These are phyloP conservation scores for Eupithecia abbreviata DNA, from an alignment of 2,888 invertebrate genomes.

Conservation along the genomic window DNA sequence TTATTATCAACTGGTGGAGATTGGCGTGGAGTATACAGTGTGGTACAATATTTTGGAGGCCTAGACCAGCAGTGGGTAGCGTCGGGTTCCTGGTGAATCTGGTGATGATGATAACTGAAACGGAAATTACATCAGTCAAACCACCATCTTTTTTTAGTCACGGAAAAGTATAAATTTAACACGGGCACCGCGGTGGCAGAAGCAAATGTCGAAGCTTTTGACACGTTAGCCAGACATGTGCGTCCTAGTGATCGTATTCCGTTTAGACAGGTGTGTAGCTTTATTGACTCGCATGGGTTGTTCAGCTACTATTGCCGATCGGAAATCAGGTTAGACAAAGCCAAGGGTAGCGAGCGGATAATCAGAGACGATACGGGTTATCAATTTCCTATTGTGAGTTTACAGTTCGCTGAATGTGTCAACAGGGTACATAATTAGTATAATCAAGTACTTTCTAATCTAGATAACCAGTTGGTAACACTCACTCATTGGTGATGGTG, in stretches of 20 bases:
- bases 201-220: too few relatives aligned
- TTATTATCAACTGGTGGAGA: too few relatives aligned
- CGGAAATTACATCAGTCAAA: too few relatives aligned
- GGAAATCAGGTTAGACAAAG: constrained; percentile 13
- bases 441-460: constrained; percentile 2
- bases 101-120: too few relatives aligned
- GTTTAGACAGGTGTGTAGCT: not conserved
- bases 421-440: constrained; percentile 15
- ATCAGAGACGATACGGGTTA: constrained; percentile 31
- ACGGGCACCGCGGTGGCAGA: too few relatives aligned
- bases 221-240: too few relatives aligned
- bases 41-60: too few relatives aligned
- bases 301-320: constrained; percentile 12
- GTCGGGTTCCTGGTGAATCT: too few relatives aligned
- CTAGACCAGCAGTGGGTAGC: too few relatives aligned
- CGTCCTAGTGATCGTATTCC: not conserved
- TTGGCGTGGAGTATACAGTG: too few relatives aligned
- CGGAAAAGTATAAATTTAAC: too few relatives aligned
- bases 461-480: not conserved
- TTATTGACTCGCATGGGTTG: not conserved
- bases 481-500: not conserved
- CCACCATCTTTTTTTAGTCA: too few relatives aligned
- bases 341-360: constrained; percentile 19
- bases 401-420: constrained; percentile 32
- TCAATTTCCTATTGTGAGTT: constrained; percentile 33